Evolutionary conservation across 1,140 invertebrate genomes (phyloP).

Genomic region (Bombus waltoni): DNA sequence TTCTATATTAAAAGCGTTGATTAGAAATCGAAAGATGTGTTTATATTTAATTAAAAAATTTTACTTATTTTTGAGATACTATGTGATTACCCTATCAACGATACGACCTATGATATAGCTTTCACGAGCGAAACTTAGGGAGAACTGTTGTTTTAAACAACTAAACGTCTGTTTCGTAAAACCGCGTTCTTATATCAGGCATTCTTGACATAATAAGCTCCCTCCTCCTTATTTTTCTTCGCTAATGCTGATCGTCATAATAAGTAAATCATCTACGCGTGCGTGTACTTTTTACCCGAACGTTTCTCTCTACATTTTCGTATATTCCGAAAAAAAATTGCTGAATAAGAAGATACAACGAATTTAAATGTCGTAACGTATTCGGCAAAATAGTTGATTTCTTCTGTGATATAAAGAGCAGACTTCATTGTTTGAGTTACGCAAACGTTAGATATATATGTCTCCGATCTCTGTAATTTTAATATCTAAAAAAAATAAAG

Average conservation of each 20-base stretch:
- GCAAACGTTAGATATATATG: too few relatives aligned
- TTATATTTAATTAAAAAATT: background rate
- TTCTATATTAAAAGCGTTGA: background rate
- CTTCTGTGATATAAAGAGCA: background rate
- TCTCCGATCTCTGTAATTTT: background rate
- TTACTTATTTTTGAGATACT: background rate
- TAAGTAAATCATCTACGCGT: slow-evolving; percentile 27
- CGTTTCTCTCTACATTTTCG: slow-evolving; percentile 1
- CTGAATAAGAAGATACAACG: background rate
- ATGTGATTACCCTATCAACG: background rate
- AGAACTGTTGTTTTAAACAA: slow-evolving; percentile 60
- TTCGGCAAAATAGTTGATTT: background rate
- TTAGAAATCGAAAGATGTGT: background rate
- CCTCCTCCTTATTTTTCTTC: slow-evolving; percentile 60
- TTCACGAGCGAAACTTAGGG: slow-evolving; percentile 20
- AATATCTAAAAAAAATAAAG: background rate
- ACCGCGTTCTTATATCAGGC: slow-evolving; percentile 53
- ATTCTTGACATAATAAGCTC: slow-evolving; percentile 64
- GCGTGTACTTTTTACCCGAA: slow-evolving; percentile 13
- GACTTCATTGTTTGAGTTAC: too few relatives aligned
- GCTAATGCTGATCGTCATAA: slow-evolving; percentile 18
- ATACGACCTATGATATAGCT: background rate
- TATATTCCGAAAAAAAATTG: background rate
- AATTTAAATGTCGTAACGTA: background rate
- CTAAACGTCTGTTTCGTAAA: slow-evolving; percentile 63